Evolutionary conservation across 2,113 vertebrate genomes (phyloP).

Genomic region (Apodemus speciosus): DNA sequence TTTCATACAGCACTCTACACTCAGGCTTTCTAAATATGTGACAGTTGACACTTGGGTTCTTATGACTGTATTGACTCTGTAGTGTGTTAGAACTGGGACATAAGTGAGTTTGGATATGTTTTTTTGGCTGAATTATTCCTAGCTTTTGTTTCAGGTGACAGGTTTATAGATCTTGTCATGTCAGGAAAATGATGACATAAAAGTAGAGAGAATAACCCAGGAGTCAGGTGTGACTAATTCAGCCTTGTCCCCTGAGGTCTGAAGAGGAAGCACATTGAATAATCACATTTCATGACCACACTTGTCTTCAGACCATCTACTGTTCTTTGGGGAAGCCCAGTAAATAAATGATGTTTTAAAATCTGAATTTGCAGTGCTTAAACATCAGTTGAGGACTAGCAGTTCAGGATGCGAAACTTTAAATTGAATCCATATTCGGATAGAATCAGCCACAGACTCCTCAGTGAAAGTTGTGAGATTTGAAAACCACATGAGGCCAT

Average conservation of each 20-base stretch:
- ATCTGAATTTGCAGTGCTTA: slow-evolving; percentile 23
- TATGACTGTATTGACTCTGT: background rate
- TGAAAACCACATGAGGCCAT: background rate
- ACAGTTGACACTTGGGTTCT: background rate
- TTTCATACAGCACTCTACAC: background rate
- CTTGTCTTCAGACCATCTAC: background rate
- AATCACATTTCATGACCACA: background rate
- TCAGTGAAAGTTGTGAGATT: background rate
- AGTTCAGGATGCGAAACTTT: background rate
- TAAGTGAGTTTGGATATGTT: background rate
- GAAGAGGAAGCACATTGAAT: slow-evolving; percentile 24
- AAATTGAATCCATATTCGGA: background rate
- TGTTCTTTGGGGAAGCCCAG: background rate
- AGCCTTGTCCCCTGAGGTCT: background rate
- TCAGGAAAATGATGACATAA: slow-evolving; percentile 31
- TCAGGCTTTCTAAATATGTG: background rate
- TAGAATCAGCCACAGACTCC: background rate
- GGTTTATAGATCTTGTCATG: background rate
- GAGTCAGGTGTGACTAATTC: background rate
- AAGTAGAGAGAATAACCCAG: background rate
- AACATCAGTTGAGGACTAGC: background rate
- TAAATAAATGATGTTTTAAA: background rate
- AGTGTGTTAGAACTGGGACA: background rate
- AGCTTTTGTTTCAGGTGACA: slow-evolving; percentile 28
- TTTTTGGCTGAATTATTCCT: background rate